phyloP scores from a whole-genome alignment of 35 echinoderm and acorn worm genomes.

The Apostichopus parvimensis region DNA sequence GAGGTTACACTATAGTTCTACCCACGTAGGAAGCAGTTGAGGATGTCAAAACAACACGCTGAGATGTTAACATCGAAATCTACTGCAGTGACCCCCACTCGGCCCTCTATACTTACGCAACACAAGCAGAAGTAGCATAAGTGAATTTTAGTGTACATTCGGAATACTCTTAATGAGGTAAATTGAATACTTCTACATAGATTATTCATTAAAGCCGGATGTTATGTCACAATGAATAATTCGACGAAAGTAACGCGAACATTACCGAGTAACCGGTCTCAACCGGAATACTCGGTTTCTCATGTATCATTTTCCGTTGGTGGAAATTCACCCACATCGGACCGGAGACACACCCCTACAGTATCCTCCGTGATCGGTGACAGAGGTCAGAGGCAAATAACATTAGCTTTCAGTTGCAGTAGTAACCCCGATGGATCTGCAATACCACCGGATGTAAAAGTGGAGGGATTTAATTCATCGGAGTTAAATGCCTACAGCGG shows the following conservation, averaged over 20 bases:
- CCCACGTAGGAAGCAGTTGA: no score
- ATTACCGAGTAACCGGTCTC: no score
- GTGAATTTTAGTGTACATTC: no score
- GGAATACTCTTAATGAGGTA: no score
- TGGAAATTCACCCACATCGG: neutral
- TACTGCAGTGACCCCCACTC: no score
- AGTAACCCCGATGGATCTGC: neutral
- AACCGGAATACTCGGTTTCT: neutral
- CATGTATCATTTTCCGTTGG: conserved; percentile 39
- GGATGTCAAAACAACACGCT: no score
- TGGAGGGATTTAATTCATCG: neutral
- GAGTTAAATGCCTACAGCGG: neutral
- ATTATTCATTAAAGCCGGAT: no score
- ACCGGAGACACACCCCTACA: neutral
- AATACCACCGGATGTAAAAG: neutral
- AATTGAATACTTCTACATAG: no score
- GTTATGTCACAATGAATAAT: neutral
- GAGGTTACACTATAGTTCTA: no score
- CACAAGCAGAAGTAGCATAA: no score
- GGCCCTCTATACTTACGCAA: no score
- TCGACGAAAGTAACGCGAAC: neutral
- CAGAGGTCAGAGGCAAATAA: neutral
- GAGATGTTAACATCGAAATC: no score
- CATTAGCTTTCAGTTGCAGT: neutral
- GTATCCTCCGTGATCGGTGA: conserved; percentile 3